These are phyloP conservation scores for Centropristis striata DNA, from an alignment of 2,113 vertebrate genomes.

Conservation along the genomic window DNA sequence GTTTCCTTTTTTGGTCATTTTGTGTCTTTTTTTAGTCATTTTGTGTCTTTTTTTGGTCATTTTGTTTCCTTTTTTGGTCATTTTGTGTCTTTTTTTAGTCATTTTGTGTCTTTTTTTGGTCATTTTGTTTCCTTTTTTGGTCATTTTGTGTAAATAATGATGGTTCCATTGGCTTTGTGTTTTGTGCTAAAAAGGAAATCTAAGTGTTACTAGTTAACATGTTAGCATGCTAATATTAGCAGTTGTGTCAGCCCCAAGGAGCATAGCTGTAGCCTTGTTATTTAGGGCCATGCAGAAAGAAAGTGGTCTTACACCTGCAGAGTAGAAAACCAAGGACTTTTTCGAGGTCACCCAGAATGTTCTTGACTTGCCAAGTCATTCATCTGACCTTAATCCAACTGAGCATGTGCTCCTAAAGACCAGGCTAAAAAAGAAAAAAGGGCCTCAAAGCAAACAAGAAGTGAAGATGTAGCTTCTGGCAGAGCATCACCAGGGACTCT, in stretches of 20 bases:
- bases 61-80: no score
- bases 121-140: no score
- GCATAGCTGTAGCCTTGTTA: not conserved
- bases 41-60: no score
- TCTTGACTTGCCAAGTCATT: constrained; percentile 1
- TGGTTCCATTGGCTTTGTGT: no score
- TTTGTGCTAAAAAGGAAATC: no score
- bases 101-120: no score
- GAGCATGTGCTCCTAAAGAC: not conserved
- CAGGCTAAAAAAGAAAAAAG: not conserved
- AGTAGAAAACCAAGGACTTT: not conserved
- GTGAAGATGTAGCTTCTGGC: not conserved
- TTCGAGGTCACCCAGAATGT: not conserved
- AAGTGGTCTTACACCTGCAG: not conserved
- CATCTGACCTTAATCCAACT: not conserved
- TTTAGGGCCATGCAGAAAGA: not conserved
- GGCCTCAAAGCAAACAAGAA: not conserved
- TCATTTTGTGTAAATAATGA: no score
- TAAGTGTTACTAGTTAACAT: no score
- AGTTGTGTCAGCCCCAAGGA: not conserved
- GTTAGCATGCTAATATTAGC: not conserved
- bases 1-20: no score
- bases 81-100: no score
- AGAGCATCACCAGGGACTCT: not conserved
- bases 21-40: no score